A percentile compares a stretch with the other conserved stretches of the same genome.
phyloP scores from a whole-genome alignment of 2,113 vertebrate genomes.

The Sinocyclocheilus anshuiensis region DNA sequence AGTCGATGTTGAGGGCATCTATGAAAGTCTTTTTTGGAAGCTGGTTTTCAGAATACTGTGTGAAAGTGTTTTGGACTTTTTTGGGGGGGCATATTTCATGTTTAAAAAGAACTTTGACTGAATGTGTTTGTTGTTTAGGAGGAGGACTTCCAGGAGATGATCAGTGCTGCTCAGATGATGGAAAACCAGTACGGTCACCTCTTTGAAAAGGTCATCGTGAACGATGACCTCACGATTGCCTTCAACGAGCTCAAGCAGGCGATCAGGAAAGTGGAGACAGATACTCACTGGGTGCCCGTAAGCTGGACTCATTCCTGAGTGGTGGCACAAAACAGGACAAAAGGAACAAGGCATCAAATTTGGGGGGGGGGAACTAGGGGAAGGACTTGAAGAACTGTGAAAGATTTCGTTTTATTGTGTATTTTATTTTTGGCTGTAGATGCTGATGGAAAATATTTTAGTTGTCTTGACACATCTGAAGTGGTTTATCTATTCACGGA shows the following conservation, averaged over 20 bases:
- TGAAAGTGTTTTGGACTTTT: conserved; percentile 47
- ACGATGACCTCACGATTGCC: conserved; percentile 85
- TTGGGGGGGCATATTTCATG: not conserved
- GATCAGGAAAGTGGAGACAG: conserved; percentile 86
- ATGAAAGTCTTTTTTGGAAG: conserved; percentile 70
- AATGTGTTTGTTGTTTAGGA: conserved; percentile 75
- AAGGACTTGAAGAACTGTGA: conserved; percentile 53
- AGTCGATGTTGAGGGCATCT: conserved; percentile 57
- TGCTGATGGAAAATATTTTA: conserved; percentile 37
- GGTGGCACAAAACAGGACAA: not conserved
- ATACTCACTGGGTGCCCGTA: conserved; percentile 90
- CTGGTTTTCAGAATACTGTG: conserved; percentile 36
- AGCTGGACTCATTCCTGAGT: conserved; percentile 92
- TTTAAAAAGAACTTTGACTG: conserved; percentile 8
- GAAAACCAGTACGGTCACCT: conserved; percentile 90
- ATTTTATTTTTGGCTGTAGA: conserved; percentile 49
- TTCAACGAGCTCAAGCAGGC: conserved; percentile 86
- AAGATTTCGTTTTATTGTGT: not conserved
- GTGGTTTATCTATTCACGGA: conserved; percentile 31
- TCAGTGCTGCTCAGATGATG: conserved; percentile 83
- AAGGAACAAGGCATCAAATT: not conserved
- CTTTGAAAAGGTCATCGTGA: conserved; percentile 92
- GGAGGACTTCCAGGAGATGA: conserved; percentile 96
- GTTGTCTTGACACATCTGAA: conserved; percentile 43
- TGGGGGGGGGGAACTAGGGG: conserved; percentile 35